Evolutionary conservation across 2,113 vertebrate genomes (phyloP).

Genomic region (Gallinago media): DNA sequence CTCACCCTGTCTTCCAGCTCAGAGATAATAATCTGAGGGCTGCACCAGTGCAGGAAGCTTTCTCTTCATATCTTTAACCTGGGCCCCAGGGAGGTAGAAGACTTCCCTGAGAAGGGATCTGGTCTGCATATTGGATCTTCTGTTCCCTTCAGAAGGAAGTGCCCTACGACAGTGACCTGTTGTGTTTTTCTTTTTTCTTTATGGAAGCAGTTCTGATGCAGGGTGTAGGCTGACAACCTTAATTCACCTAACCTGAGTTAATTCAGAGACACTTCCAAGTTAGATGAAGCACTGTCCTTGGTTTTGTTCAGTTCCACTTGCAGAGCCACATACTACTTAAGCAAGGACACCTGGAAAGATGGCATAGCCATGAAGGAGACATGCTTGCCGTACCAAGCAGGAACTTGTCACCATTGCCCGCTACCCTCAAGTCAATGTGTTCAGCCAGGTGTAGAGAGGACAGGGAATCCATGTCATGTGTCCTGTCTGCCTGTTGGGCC

Average conservation of each 20-base stretch:
- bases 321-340: background rate
- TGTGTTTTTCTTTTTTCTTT: background rate
- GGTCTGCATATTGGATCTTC: background rate
- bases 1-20: no score
- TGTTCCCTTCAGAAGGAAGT: background rate
- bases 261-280: background rate
- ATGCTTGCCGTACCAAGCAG: background rate
- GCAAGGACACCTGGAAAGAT: background rate
- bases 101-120: background rate
- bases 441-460: background rate
- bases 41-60: fast-evolving
- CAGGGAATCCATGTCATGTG: background rate
- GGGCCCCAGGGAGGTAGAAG: background rate
- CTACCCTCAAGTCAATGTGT: background rate
- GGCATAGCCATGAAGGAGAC: background rate
- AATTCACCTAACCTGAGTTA: no score
- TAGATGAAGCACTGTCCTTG: background rate
- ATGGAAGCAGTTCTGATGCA: background rate
- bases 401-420: background rate
- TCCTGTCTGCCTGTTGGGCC: background rate
- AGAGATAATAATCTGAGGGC: background rate
- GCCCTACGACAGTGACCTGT: background rate
- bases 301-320: background rate
- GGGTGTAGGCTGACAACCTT: background rate
- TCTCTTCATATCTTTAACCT: background rate